Conservation (phyloP, 2,113 vertebrate genomes). For the Cavia porcellus region DNA sequence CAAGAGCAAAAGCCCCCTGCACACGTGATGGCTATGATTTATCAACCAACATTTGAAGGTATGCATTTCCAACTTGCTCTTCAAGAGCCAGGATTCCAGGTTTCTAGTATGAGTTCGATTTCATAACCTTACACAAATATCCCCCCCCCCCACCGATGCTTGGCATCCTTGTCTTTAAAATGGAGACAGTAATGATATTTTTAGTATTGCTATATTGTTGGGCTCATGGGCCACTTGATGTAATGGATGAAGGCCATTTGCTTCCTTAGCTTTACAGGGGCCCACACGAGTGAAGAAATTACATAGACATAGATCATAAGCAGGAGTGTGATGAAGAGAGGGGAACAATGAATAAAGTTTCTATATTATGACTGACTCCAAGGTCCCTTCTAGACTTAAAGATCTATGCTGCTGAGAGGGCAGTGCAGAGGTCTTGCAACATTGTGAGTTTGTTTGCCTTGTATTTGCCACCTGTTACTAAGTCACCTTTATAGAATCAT, state of each 20-base stretch:
- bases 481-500: not conserved
- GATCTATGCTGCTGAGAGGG: not conserved
- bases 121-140: not conserved
- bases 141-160: not conserved
- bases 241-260: not conserved
- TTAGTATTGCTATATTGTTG: not conserved
- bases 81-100: not conserved
- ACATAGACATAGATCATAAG: not conserved
- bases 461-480: not conserved
- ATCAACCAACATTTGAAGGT: not conserved
- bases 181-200: not conserved
- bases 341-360: not conserved
- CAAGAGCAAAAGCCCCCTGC: not conserved
- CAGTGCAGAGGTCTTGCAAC: not conserved
- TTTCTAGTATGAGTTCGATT: not conserved
- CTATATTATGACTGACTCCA: not conserved
- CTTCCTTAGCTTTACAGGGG: not conserved
- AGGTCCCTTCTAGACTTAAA: not conserved
- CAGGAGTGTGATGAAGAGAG: not conserved
- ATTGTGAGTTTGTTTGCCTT: not conserved
- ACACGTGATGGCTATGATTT: not conserved
- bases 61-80: not conserved
- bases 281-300: not conserved
- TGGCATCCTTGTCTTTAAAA: slow-evolving; percentile 19
- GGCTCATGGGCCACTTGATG: not conserved